phyloP scores from a whole-genome alignment of 2,113 vertebrate species.

The Neodon shergylaensis region DNA sequence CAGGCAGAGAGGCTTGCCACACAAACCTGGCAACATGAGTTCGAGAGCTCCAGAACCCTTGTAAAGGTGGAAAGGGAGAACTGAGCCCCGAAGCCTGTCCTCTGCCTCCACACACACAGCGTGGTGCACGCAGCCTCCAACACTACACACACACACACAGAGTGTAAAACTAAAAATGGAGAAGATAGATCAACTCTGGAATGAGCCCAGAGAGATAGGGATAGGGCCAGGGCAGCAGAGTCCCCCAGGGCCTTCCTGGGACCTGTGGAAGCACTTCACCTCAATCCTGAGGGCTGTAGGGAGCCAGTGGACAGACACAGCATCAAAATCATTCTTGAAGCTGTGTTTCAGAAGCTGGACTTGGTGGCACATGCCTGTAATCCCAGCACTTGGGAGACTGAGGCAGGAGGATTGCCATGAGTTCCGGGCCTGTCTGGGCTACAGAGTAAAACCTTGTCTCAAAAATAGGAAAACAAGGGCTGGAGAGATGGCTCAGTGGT shows the following conservation, averaged over 20 bases:
- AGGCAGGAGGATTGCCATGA: not conserved
- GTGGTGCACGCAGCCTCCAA: not conserved
- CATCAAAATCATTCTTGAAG: not conserved
- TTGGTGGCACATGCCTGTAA: not conserved
- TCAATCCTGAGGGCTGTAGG: not conserved
- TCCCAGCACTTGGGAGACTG: not conserved
- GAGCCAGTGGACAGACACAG: not conserved
- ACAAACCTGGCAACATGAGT: not conserved
- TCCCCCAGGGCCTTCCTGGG: accelerated
- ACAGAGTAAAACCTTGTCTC: not conserved
- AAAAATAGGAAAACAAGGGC: not conserved
- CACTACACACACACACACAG: not conserved
- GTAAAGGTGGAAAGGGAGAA: not conserved
- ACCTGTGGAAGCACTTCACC: not conserved
- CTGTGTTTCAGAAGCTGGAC: too few relatives aligned
- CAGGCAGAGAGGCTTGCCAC: not conserved
- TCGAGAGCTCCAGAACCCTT: not conserved
- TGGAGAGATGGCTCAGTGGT: too few relatives aligned
- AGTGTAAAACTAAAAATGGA: not conserved
- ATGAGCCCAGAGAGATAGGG: not conserved
- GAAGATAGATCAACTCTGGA: not conserved
- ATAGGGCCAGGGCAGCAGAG: not conserved
- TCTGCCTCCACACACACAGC: not conserved
- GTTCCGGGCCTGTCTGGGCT: not conserved
- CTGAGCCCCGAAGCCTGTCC: not conserved